These are phyloP conservation scores for Thymelicus sylvestris DNA, from an alignment of 2,888 invertebrate genomes.

Conservation along the genomic window DNA sequence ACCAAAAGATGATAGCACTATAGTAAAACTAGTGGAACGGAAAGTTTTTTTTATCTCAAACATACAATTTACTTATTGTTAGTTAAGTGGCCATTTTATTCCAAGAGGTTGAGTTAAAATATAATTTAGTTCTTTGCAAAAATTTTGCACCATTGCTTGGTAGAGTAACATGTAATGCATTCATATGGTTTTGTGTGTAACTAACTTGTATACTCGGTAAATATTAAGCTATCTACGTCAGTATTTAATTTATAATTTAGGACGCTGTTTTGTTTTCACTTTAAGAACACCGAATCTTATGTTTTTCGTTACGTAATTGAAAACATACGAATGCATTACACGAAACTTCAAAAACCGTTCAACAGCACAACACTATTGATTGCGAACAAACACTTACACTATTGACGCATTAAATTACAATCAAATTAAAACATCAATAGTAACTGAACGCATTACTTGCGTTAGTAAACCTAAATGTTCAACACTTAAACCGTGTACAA, in stretches of 20 bases:
- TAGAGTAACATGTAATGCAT: background rate
- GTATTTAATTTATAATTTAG: background rate
- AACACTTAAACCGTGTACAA: constrained; percentile 1
- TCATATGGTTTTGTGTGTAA: background rate
- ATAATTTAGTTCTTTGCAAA: background rate
- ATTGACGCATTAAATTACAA: background rate
- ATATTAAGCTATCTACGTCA: background rate
- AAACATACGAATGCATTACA: constrained; percentile 2
- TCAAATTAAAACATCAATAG: too few relatives aligned
- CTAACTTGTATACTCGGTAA: background rate
- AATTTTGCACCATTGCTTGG: background rate
- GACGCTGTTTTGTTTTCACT: too few relatives aligned
- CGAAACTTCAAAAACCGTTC: background rate
- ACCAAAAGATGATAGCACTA: too few relatives aligned
- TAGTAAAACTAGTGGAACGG: background rate
- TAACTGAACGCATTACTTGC: too few relatives aligned
- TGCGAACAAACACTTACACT: background rate
- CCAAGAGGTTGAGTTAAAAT: background rate
- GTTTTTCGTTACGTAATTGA: too few relatives aligned
- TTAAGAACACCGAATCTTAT: too few relatives aligned
- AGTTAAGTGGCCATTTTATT: background rate
- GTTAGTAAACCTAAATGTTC: background rate
- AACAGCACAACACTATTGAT: background rate
- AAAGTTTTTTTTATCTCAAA: background rate
- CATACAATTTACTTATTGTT: background rate